Evolutionary conservation across 1,140 invertebrate species (phyloP), one percentile per base, ranked within the genome.

Genomic region (Meteorus sp.): DNA sequence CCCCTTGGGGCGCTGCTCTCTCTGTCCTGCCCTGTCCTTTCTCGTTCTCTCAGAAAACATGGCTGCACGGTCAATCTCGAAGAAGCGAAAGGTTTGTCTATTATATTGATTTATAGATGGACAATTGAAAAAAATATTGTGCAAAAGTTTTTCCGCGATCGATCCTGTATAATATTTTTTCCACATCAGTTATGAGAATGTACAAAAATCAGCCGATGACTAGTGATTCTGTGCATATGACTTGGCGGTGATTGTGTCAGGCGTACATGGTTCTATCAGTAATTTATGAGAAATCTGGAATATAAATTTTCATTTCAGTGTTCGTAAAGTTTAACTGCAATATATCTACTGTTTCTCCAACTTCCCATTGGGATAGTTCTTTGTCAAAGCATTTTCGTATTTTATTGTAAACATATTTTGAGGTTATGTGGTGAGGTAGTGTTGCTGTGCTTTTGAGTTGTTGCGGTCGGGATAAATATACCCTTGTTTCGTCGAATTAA

Each of bases 71-170:
- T 71, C 75, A 3, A 79, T 79, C 31, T 78, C 77, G 6, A 79
- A 79, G 56, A 79, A 79, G 20, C 66, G 75, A 37, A 79, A 79
- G 76, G 77, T 79, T 73, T 60, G 69, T 73, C 1, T 56, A 55
- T 62, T 62, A 60, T 37, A 20, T 47, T 25, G 20, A 48, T 47
- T 61, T 58, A 22, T 23, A 4, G 47, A 6, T 20, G 44, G 6
- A 22, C n/a, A 29, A 52, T 56, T 33, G 0, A 22, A 31, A 54
- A 69, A 72, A 73, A 75, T 75, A 74, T 67, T 25, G 15, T 29
- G 1, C 35, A 23, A n/a, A 22, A 20, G 56, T n/a, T n/a, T n/a
- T n/a, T 23, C 25, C 27, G 27, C 7, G 9, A 63, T 64, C 0
- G 8, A 55, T 53, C 3, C 2, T 51, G 8, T 27, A 15, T 20